Percentiles rank a stretch among this genome's conserved stretches.
These are phyloP conservation scores for Synanthedon myopaeformis DNA, from an alignment of 2,888 invertebrate genomes.

Conservation along the genomic window DNA sequence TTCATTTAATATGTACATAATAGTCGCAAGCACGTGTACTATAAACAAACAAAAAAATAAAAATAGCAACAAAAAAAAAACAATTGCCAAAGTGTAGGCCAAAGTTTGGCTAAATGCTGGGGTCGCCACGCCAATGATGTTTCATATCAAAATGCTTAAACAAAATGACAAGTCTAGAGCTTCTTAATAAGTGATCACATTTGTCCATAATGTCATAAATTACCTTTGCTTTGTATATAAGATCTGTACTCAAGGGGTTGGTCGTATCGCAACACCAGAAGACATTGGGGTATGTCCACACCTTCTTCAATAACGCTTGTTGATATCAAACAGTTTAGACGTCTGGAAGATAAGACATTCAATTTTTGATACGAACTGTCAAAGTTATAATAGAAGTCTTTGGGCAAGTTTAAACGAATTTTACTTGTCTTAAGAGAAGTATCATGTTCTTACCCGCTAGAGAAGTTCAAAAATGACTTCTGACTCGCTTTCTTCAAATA, in stretches of 20 bases:
- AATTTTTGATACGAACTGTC: neutral
- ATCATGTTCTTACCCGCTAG: constrained; percentile 34
- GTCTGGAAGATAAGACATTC: constrained; percentile 31
- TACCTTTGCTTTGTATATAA: constrained; percentile 91
- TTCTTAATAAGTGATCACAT: no score
- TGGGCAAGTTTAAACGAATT: no score
- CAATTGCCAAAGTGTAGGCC: no score
- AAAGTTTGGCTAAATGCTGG: no score
- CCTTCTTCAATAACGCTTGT: constrained; percentile 92
- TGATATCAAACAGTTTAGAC: constrained; percentile 53
- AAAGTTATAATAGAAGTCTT: neutral
- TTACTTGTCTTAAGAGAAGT: no score
- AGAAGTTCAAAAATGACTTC: constrained; percentile 58
- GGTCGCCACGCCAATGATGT: no score
- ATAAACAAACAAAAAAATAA: no score
- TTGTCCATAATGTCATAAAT: neutral
- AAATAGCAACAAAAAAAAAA: no score
- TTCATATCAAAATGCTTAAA: no score
- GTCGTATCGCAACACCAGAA: constrained; percentile 83
- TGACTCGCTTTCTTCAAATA: constrained; percentile 68
- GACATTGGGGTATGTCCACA: constrained; percentile 86
- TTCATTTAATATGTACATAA: no score
- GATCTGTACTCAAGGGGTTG: constrained; percentile 78
- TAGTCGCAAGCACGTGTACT: no score
- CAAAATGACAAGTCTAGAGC: no score